phyloP scores from a whole-genome alignment of 2,888 invertebrate species.

The Poecilobothrus nobilitatus region DNA sequence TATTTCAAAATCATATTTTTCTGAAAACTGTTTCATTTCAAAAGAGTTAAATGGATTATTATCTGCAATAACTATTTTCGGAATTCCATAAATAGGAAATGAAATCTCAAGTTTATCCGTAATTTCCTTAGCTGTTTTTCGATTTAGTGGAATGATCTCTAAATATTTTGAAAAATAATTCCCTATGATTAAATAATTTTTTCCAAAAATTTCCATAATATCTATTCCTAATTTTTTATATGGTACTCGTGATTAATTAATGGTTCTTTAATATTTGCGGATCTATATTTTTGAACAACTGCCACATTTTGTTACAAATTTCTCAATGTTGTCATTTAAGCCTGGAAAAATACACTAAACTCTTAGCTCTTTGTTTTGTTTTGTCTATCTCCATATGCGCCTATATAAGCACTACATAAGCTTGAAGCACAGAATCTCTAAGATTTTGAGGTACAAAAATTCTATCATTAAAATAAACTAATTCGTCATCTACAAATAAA shows the following conservation, averaged over 20 bases:
- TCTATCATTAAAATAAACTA: no score
- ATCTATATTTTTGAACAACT: slow-evolving; percentile 19
- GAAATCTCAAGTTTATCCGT: slow-evolving; percentile 20
- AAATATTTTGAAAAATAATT: slow-evolving; percentile 22
- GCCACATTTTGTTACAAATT: slow-evolving; percentile 17
- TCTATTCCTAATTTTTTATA: slow-evolving; percentile 19
- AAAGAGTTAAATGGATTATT: slow-evolving; percentile 9
- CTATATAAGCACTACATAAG: slow-evolving; percentile 26
- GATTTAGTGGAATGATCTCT: slow-evolving; percentile 21
- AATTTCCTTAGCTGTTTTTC: slow-evolving; percentile 22
- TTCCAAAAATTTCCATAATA: slow-evolving; percentile 19
- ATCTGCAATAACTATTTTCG: slow-evolving; percentile 20
- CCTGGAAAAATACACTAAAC: slow-evolving; percentile 27
- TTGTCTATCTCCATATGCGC: slow-evolving; percentile 25
- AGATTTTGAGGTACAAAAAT: no score
- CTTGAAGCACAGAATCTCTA: slow-evolving; percentile 21
- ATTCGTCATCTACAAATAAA: no score
- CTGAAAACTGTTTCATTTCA: neutral
- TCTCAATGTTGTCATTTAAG: slow-evolving; percentile 24
- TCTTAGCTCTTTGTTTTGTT: slow-evolving; percentile 25
- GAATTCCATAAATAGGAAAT: slow-evolving; percentile 23
- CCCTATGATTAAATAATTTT: slow-evolving; percentile 18
- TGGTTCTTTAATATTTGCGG: slow-evolving; percentile 19
- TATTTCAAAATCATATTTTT: neutral
- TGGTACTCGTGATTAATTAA: slow-evolving; percentile 18